These are phyloP conservation scores for Actenoides lindsayi DNA, from an alignment of 2,113 vertebrate species.

Conservation along the genomic window DNA sequence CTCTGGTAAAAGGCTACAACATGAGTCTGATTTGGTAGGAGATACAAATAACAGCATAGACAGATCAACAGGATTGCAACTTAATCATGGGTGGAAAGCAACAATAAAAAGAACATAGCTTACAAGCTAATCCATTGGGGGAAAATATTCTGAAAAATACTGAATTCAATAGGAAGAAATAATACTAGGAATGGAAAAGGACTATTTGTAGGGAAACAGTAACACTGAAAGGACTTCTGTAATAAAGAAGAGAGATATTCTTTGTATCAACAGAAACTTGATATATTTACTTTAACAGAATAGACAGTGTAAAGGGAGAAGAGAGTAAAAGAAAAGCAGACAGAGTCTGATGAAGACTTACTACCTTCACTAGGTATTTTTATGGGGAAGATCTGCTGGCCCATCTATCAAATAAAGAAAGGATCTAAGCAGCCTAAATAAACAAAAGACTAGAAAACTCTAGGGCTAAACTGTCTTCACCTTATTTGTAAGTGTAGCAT, in stretches of 20 bases:
- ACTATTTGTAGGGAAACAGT: neutral
- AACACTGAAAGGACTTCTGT: neutral
- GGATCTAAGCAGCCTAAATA: neutral
- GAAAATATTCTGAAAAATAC: neutral
- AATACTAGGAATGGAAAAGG: neutral
- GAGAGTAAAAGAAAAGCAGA: neutral
- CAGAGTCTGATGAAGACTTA: neutral
- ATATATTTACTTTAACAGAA: neutral
- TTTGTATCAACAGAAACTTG: neutral
- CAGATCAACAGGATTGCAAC: neutral
- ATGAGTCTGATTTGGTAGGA: neutral
- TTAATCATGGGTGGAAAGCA: neutral
- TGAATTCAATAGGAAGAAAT: neutral
- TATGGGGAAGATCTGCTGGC: neutral
- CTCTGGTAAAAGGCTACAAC: neutral
- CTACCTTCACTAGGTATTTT: neutral
- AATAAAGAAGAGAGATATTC: neutral
- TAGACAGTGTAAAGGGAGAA: neutral
- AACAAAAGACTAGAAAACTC: neutral
- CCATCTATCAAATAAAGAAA: neutral
- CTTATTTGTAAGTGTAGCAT: neutral
- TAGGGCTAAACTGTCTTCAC: neutral
- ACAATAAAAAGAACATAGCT: neutral
- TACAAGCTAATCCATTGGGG: neutral
- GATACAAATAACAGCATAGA: neutral